Percentiles rank a stretch among this genome's conserved stretches.
Conservation (phyloP, 2,888 invertebrate species). For the Lamellibrachia satsuma region DNA sequence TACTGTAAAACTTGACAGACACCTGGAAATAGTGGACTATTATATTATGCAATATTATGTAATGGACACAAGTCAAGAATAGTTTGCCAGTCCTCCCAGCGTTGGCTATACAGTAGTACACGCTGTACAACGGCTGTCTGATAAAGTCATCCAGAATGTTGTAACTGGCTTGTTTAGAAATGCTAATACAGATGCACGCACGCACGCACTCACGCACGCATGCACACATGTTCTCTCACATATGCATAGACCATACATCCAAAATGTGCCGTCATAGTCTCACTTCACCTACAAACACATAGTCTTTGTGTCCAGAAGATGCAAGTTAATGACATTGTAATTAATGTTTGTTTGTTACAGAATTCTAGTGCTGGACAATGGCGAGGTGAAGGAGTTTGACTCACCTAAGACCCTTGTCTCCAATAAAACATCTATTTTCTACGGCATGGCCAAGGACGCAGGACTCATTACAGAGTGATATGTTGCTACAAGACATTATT, state of each 20-base stretch:
- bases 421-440: conserved; percentile 52
- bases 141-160: too few species aligned
- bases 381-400: conserved; percentile 56
- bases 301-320: not conserved
- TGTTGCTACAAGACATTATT: not conserved
- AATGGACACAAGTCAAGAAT: too few species aligned
- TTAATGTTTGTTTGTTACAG: conserved; percentile 41
- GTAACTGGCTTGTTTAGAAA: too few species aligned
- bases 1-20: too few species aligned
- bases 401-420: conserved; percentile 51
- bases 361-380: conserved; percentile 60
- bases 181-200: too few species aligned
- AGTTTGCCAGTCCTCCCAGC: too few species aligned
- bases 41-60: too few species aligned
- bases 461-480: conserved; percentile 45
- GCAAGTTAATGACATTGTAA: not conserved
- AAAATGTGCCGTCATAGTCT: not conserved
- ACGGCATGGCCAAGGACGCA: conserved; percentile 60
- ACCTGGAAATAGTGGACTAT: too few species aligned
- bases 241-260: not conserved
- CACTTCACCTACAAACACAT: not conserved
- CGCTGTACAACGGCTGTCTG: too few species aligned
- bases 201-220: not conserved
- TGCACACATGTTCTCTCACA: not conserved
- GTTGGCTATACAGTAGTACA: too few species aligned